Evolutionary conservation across 2,888 invertebrate genomes (phyloP), one percentile per base, ranked within the genome.

Genomic region (Thera britannica): DNA sequence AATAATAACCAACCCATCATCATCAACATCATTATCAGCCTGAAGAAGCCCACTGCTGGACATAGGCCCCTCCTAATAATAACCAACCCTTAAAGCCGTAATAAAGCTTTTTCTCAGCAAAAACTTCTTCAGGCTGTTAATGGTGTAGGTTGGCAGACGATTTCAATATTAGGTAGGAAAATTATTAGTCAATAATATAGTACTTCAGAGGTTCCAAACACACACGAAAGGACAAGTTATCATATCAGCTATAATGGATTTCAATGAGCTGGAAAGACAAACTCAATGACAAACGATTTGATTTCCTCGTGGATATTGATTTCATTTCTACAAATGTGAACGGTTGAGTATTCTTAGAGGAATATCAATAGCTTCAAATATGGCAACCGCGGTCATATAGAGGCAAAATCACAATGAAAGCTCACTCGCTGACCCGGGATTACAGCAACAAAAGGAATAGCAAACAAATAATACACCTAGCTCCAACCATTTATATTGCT

Each of bases 381-480:
- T 56, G 57, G 41, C 57, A 9, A 57, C 65, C 68, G 70, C 61
- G 67, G 71, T 78, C 78, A 78, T 81, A 83, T 83, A 80, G 79
- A 80, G 79, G 77, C 78, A 77, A 79, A 83, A 79, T 80, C 49
- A 67, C 62, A 58, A 64, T 58, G 78, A 81, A 79, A 81, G 81
- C 80, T 80, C 78, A 80, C 81, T 78, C 77, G 73, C 74, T 71
- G 79, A 79, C 80, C 78, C 81, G 72, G 77, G 79, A 80, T 82
- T 82, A 82, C 78, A 77, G 77, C 79, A 80, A 84, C 83, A 80
- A 84, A 82, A 80, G 81, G 78, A 79, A 82, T 82, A 82, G 82
- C 80, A 82, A 82, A 83, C 82, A 80, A 79, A 78, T 77, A 79
- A 81, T 79, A 78, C 76, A 69, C 74, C 74, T 62, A 44, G 51